phyloP scores from a whole-genome alignment of 1,140 invertebrate genomes.

The Telenomus remus region DNA sequence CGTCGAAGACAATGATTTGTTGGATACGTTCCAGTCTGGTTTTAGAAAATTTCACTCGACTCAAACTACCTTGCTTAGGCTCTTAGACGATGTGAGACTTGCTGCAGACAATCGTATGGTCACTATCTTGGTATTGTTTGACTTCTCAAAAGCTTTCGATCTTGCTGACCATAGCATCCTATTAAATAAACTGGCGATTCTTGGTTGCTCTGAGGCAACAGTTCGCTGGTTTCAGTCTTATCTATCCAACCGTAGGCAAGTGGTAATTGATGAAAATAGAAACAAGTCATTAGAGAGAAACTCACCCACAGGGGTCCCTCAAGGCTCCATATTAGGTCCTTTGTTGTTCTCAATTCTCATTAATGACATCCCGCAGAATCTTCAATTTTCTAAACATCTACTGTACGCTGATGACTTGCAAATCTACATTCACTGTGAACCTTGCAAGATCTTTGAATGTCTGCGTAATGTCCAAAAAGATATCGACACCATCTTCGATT shows the following conservation, averaged over 20 bases:
- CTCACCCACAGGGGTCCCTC: not conserved
- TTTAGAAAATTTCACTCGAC: not conserved
- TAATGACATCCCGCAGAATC: not conserved
- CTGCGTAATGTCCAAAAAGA: not conserved
- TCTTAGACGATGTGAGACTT: not conserved
- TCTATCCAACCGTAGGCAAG: not conserved
- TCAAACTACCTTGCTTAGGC: not conserved
- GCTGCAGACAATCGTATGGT: not conserved
- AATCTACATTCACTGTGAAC: not conserved
- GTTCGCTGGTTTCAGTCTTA: not conserved
- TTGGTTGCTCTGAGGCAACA: not conserved
- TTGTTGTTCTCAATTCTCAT: not conserved
- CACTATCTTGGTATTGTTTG: not conserved
- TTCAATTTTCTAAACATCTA: not conserved
- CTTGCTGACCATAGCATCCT: not conserved
- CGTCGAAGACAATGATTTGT: not conserved
- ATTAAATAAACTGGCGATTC: not conserved
- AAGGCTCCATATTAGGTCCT: not conserved
- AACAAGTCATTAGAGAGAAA: not conserved
- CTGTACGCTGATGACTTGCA: conserved; percentile 2
- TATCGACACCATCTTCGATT: not conserved
- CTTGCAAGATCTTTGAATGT: not conserved
- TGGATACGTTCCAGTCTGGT: not conserved
- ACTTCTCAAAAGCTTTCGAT: not conserved
- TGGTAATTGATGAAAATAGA: not conserved